phyloP scores from a whole-genome alignment of 2,888 invertebrate species.

The Morpho achilles region DNA sequence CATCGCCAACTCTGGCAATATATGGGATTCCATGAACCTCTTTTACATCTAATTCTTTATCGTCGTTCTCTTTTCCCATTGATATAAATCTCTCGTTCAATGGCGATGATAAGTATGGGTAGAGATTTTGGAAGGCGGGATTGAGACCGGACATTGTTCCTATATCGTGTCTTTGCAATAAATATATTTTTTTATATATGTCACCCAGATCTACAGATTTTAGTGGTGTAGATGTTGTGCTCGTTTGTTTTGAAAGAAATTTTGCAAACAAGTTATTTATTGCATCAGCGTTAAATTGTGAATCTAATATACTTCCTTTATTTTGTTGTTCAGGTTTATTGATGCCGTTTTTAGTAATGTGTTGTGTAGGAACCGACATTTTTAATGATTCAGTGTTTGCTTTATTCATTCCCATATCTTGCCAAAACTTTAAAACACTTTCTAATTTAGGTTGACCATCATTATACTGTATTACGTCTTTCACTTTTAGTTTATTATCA shows the following conservation, averaged over 20 bases:
- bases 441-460: constrained; percentile 31
- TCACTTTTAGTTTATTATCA: constrained; percentile 20
- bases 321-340: constrained; percentile 12
- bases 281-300: constrained; percentile 4
- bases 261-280: constrained; percentile 15
- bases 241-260: constrained; percentile 4
- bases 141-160: background rate
- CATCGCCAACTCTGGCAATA: background rate
- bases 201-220: constrained; percentile 4
- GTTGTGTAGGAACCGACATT: background rate
- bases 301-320: constrained; percentile 11
- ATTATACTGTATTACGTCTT: constrained; percentile 19
- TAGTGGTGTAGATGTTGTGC: constrained; percentile 3
- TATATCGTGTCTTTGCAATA: background rate
- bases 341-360: background rate
- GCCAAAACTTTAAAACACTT: constrained; percentile 38
- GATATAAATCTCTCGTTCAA: background rate
- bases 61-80: background rate
- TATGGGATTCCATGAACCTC: background rate
- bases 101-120: background rate
- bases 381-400: background rate
- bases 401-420: constrained; percentile 16
- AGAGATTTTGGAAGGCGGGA: background rate
- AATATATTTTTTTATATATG: constrained; percentile 1
- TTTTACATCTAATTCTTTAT: background rate